Conservation (phyloP, 2,797 vertebrate genomes). For the Cheirogaleus major region DNA sequence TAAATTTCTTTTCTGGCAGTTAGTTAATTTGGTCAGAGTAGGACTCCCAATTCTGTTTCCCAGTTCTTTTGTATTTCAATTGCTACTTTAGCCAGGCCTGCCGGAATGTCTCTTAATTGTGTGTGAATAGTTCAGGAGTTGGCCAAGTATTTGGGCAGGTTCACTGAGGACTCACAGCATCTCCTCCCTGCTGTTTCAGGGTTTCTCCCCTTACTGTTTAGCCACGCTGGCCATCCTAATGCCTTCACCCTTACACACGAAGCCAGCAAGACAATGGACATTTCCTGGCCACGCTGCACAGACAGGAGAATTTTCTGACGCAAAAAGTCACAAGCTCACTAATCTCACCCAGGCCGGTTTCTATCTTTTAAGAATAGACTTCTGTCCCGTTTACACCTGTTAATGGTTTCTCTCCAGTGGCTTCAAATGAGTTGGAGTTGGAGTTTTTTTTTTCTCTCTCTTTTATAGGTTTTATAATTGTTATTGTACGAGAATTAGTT, state of each 20-base stretch:
- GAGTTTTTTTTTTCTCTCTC: background rate
- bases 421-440: background rate
- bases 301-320: background rate
- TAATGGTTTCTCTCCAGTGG: background rate
- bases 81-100: background rate
- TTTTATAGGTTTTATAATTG: background rate
- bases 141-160: background rate
- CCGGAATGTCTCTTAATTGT: background rate
- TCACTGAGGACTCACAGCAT: accelerated
- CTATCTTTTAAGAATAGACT: background rate
- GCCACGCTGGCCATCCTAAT: background rate
- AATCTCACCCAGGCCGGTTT: background rate
- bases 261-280: background rate
- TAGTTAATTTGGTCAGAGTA: background rate
- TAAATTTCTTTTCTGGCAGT: background rate
- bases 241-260: background rate
- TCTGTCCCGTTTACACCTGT: background rate
- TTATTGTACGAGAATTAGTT: background rate
- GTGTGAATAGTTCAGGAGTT: background rate
- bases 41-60: background rate
- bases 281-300: accelerated
- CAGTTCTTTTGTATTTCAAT: background rate
- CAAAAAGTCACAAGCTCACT: background rate
- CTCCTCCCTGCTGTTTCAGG: background rate
- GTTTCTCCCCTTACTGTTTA: background rate